Evolutionary conservation across 2,888 invertebrate species (phyloP).

Genomic region (Temnothorax rugatulus): DNA sequence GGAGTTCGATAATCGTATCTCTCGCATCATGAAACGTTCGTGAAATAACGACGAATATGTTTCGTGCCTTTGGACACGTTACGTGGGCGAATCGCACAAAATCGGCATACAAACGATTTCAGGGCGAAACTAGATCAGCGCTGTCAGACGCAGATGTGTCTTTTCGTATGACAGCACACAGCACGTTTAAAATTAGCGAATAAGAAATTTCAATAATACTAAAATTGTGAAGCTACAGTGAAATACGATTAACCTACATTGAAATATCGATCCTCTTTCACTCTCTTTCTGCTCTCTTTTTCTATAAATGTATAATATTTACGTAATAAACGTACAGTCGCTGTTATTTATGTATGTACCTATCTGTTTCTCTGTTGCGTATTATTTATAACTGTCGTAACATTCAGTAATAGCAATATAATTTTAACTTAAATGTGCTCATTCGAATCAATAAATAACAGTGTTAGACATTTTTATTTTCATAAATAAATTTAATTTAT

Average conservation of each 20-base stretch:
- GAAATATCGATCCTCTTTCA: not conserved
- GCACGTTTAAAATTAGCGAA: not conserved
- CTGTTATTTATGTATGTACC: not conserved
- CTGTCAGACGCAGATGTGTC: not conserved
- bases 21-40: constrained; percentile 27
- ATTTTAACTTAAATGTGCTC: not conserved
- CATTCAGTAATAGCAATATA: not conserved
- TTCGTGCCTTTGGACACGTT: constrained; percentile 8
- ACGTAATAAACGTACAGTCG: not conserved
- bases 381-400: not conserved
- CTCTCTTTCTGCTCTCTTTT: not conserved
- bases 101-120: constrained; percentile 17
- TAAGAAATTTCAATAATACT: constrained; percentile 9
- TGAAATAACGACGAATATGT: constrained; percentile 36
- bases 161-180: too few relatives aligned
- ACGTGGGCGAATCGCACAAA: not conserved
- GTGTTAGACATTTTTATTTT: not conserved
- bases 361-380: not conserved
- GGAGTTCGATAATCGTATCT: constrained; percentile 47
- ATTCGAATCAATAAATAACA: not conserved
- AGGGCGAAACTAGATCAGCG: constrained; percentile 15
- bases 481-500: not conserved
- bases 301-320: not conserved
- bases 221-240: not conserved
- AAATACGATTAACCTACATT: constrained; percentile 30